Conservation (phyloP, 2,888 invertebrate genomes). For the Caenorhabditis afra region DNA sequence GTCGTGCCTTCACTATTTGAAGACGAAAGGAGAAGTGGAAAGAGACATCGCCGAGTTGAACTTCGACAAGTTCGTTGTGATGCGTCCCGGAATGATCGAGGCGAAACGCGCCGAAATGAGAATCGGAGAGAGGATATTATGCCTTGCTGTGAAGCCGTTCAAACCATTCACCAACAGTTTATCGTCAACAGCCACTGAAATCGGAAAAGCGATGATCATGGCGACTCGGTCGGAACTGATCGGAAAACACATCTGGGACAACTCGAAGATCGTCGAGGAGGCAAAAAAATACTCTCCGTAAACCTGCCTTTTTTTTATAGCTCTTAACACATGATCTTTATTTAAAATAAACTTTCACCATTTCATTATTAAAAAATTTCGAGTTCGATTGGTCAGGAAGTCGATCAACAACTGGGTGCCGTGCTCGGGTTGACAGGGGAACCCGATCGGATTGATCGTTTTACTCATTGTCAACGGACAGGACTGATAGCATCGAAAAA, state of each 20-base stretch:
- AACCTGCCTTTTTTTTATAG: too few species aligned
- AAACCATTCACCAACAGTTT: conserved; percentile 48
- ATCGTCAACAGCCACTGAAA: conserved; percentile 56
- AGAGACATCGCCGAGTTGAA: conserved; percentile 63
- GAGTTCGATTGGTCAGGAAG: too few species aligned
- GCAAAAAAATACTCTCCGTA: conserved; percentile 48
- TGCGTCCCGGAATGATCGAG: conserved; percentile 66
- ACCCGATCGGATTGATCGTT: too few species aligned
- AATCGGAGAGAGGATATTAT: conserved; percentile 44
- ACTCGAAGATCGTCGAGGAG: conserved; percentile 58
- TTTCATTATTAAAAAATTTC: too few species aligned
- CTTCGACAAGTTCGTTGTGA: conserved; percentile 67
- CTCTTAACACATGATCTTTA: too few species aligned
- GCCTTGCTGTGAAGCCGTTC: conserved; percentile 58
- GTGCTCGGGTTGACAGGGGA: too few species aligned
- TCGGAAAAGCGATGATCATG: conserved; percentile 65
- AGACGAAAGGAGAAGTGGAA: conserved; percentile 81
- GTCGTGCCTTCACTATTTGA: conserved; percentile 82
- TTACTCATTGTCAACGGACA: too few species aligned
- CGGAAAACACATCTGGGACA: conserved; percentile 59
- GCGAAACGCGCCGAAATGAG: conserved; percentile 54
- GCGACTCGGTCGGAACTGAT: conserved; percentile 42
- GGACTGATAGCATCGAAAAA: too few species aligned
- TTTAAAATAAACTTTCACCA: too few species aligned
- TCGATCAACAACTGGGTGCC: too few species aligned